These are phyloP conservation scores for Gavialis gangeticus DNA, from an alignment of 2,113 vertebrate genomes.

Conservation along the genomic window DNA sequence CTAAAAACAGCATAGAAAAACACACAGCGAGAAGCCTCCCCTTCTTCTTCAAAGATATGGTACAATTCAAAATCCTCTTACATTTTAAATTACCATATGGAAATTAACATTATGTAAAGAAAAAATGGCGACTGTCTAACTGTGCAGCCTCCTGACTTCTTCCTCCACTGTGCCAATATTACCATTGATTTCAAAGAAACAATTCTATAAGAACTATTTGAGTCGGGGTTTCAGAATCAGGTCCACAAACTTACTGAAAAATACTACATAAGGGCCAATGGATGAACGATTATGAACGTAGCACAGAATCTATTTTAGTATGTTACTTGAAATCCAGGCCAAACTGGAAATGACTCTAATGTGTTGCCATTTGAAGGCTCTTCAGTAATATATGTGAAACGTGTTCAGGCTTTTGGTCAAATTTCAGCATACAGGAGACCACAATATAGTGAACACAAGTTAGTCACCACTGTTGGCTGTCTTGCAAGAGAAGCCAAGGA, in stretches of 20 bases:
- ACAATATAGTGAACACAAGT: not conserved
- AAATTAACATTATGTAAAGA: fast-evolving
- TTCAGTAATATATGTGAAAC: not conserved
- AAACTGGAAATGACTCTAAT: not conserved
- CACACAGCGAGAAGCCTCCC: not conserved
- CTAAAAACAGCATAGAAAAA: constrained; percentile 9
- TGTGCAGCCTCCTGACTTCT: not conserved
- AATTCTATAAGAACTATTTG: not conserved
- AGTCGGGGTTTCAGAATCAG: not conserved
- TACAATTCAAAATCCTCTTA: not conserved
- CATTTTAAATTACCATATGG: not conserved
- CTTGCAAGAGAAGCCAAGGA: not conserved
- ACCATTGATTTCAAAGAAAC: not conserved
- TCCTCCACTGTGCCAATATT: not conserved
- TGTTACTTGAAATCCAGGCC: not conserved
- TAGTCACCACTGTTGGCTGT: not conserved
- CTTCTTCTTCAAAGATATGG: not conserved
- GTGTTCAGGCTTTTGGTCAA: not conserved
- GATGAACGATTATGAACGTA: not conserved
- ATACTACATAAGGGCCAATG: not conserved
- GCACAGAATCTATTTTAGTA: not conserved
- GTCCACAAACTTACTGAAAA: not conserved
- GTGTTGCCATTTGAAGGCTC: not conserved
- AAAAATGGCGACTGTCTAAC: not conserved
- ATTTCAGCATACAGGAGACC: not conserved